These are phyloP conservation scores for Myripristis murdjan DNA, from an alignment of 2,797 vertebrate genomes.

Conservation along the genomic window DNA sequence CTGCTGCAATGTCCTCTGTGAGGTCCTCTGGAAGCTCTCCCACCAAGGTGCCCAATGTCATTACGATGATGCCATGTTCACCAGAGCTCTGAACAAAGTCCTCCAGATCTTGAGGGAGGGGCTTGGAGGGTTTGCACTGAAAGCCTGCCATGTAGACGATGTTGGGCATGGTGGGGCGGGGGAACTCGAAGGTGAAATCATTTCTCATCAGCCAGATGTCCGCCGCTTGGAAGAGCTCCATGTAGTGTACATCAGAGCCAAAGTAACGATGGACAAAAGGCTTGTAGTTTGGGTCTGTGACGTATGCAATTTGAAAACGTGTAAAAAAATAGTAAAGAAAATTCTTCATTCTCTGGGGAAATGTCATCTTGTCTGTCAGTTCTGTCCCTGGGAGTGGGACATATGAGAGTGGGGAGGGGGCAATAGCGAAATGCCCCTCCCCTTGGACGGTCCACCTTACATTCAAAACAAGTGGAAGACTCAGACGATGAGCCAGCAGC, in stretches of 20 bases:
- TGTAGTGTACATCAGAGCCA: too few relatives aligned
- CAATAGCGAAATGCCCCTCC: slow-evolving; percentile 62
- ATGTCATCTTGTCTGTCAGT: slow-evolving; percentile 73
- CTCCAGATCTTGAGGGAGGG: too few relatives aligned
- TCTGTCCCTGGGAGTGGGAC: slow-evolving; percentile 50
- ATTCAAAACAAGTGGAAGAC: slow-evolving; percentile 76
- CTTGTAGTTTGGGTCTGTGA: too few relatives aligned
- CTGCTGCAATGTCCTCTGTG: too few relatives aligned
- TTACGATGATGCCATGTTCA: slow-evolving; percentile 79
- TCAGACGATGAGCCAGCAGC: slow-evolving; percentile 62
- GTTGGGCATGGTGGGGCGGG: too few relatives aligned
- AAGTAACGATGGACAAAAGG: too few relatives aligned
- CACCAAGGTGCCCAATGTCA: slow-evolving; percentile 75
- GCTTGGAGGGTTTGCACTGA: too few relatives aligned
- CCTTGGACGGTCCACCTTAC: slow-evolving; percentile 72
- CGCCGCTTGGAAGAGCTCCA: too few relatives aligned
- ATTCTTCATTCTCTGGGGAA: slow-evolving; percentile 59
- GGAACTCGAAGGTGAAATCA: too few relatives aligned
- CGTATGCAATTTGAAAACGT: slow-evolving; percentile 21
- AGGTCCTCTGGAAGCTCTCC: slow-evolving; percentile 68
- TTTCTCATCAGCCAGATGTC: too few relatives aligned
- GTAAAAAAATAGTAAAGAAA: slow-evolving; percentile 38
- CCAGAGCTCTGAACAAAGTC: too few relatives aligned
- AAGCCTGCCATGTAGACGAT: too few relatives aligned
- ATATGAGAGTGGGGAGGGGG: slow-evolving; percentile 73